Evolutionary conservation across 2,113 vertebrate genomes (phyloP).

Genomic region (Crypturellus undulatus): DNA sequence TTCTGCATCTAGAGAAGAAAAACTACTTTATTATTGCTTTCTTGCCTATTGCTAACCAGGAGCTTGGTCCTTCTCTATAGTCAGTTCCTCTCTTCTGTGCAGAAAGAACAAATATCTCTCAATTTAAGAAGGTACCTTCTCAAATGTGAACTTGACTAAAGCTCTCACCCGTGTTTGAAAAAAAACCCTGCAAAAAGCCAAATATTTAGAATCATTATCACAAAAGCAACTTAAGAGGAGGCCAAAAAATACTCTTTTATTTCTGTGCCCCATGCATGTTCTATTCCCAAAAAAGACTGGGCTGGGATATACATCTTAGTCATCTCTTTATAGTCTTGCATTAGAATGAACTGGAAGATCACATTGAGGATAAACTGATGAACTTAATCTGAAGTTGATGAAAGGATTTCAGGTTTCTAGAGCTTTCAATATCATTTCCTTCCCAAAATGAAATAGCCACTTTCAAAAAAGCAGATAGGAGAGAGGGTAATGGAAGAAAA

Average conservation of each 20-base stretch:
- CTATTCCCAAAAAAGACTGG: background rate
- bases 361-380: background rate
- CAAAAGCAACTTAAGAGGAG: background rate
- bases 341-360: background rate
- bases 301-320: background rate
- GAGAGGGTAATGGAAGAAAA: background rate
- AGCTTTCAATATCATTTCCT: background rate
- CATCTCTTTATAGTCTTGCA: background rate
- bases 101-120: background rate
- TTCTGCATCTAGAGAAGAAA: background rate
- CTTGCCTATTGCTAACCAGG: background rate
- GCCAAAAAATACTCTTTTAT: background rate
- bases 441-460: background rate
- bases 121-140: background rate
- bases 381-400: background rate
- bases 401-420: background rate
- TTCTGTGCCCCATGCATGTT: background rate
- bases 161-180: background rate
- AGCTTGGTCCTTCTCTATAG: background rate
- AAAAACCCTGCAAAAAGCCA: background rate
- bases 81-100: background rate
- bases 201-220: background rate
- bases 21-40: background rate
- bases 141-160: background rate
- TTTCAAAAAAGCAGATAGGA: background rate